A percentile compares a stretch with the other conserved stretches of the same genome.
phyloP scores from a whole-genome alignment of 2,797 vertebrate species.

The Pangasius macronema region DNA sequence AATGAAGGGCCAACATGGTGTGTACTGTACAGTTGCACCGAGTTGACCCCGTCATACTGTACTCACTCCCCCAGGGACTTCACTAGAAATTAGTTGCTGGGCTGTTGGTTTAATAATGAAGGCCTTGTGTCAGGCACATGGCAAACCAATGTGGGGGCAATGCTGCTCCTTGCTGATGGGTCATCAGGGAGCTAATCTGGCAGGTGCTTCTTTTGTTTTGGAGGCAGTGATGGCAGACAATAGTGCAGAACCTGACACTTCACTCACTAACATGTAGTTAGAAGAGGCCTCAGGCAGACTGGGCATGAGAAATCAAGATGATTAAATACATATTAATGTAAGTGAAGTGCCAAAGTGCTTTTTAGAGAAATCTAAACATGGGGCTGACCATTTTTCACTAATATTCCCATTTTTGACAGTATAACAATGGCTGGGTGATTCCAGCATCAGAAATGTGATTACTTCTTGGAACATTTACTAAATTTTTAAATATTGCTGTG shows the following conservation, averaged over 20 bases:
- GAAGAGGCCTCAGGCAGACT: conserved; percentile 61
- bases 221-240: conserved; percentile 75
- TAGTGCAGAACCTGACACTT: conserved; percentile 69
- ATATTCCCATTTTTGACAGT: background rate
- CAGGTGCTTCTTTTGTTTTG: conserved; percentile 89
- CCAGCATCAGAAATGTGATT: background rate
- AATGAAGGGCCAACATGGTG: conserved; percentile 82
- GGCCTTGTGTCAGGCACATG: conserved; percentile 86
- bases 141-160: conserved; percentile 68
- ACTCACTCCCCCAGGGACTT: conserved; percentile 54
- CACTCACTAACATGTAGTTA: conserved; percentile 65
- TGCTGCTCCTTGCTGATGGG: conserved; percentile 40
- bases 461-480: background rate
- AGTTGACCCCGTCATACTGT: conserved; percentile 75
- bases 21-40: conserved; percentile 65
- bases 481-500: background rate
- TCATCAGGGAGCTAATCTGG: conserved; percentile 70
- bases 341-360: conserved; percentile 16
- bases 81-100: conserved; percentile 60
- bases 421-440: background rate
- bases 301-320: conserved; percentile 30
- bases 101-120: conserved; percentile 77
- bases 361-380: conserved; percentile 1
- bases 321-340: conserved; percentile 14
- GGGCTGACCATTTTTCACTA: background rate